Base-by-base conservation (phyloP, 1,140 invertebrate genomes). In the Holcopasites calliopsidis region DNA sequence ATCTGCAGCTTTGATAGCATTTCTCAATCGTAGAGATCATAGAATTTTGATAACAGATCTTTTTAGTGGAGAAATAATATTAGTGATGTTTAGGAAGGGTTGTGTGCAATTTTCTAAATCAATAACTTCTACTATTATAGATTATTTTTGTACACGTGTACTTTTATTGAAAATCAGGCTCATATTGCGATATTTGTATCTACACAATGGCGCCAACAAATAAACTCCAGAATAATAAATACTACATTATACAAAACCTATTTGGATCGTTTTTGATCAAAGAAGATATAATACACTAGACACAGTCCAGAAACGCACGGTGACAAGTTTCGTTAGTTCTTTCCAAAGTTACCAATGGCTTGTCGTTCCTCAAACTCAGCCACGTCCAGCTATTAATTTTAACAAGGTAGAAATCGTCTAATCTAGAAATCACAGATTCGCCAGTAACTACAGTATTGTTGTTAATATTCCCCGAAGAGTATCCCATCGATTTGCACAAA, bases 401-500 rank as follows among this genome's bases (percentile, higher is more conserved):
- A 18, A 90, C 60, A 40, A 86, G 76, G 28, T 85, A 87, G 44
- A 90, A 91, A 23, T 85, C 52, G 33, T 89, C 82, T 3, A 18
- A 28, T n/a, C 38, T 26, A 1, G 78, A 79, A 0, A 86, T 44
- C 28, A 80, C 44, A 1, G 66, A 66, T 4, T 52, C 35, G 0
- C 77, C 76, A 1, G 42, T 50, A 26, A 21, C 4, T 13, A 33
- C 47, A 0, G 49, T 44, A 0, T 73, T 60, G 8, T 78, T 65
- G 0, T 52, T 21, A 1, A 83, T 33, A 1, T 13, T 72, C 23
- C 89, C 89, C 3, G 55, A 23, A 5, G 26, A 7, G 11, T 85
- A 90, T 3, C 84, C 83, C 2, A 87, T 35, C 0, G 42, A 69
- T 57, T 64, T 31, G 54, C 90, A 91, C 1, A 82, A n/a, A 0